Evolutionary conservation across 2,797 vertebrate genomes (phyloP).

Genomic region (Picus viridis): DNA sequence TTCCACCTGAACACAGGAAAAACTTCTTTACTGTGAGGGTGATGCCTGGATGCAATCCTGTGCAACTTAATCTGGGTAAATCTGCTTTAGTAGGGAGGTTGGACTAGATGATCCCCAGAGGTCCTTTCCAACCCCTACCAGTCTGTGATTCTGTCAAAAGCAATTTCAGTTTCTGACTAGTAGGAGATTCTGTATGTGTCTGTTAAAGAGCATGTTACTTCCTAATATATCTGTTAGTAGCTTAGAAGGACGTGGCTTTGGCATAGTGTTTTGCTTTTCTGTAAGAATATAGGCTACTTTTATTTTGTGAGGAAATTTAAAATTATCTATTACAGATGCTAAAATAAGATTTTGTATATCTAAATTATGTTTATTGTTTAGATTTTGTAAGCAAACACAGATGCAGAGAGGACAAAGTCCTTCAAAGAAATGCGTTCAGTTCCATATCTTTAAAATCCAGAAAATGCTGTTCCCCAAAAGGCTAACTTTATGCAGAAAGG

Average conservation of each 20-base stretch:
- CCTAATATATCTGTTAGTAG: background rate
- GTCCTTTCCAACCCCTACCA: background rate
- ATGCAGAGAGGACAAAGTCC: background rate
- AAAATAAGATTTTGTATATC: background rate
- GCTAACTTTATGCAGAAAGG: background rate
- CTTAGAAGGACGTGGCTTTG: background rate
- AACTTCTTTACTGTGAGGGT: background rate
- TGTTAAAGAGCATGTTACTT: background rate
- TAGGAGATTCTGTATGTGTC: background rate
- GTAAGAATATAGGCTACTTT: background rate
- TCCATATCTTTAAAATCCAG: background rate
- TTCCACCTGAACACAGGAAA: background rate
- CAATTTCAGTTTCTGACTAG: background rate
- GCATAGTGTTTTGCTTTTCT: background rate
- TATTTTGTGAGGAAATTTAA: background rate
- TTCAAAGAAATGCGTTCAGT: background rate
- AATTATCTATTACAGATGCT: background rate
- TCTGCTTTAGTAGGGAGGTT: background rate
- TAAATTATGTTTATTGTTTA: background rate
- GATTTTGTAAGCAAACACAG: background rate
- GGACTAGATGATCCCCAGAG: background rate
- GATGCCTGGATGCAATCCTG: background rate
- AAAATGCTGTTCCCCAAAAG: background rate
- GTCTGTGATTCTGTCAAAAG: background rate
- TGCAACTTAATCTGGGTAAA: background rate